A percentile compares a stretch with the other conserved stretches of the same genome.
phyloP scores from a whole-genome alignment of 2,888 invertebrate species.

The Teinopalpus imperialis region DNA sequence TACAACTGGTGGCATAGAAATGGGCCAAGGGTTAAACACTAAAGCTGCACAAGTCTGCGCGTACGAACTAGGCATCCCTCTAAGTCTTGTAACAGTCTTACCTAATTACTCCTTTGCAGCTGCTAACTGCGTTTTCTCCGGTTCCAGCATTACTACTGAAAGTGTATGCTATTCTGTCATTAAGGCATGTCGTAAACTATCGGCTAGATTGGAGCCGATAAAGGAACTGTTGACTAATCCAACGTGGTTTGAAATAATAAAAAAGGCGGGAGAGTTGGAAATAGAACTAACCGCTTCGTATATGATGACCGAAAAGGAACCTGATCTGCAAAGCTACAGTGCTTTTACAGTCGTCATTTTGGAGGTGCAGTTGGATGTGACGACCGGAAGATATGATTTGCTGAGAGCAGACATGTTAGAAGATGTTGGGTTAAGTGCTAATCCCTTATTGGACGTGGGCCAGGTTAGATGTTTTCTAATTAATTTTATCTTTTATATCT shows the following conservation, averaged over 20 bases:
- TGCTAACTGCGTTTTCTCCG: constrained; percentile 84
- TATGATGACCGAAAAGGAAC: constrained; percentile 80
- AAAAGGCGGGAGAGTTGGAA: constrained; percentile 73
- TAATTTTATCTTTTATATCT: neutral
- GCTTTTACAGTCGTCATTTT: constrained; percentile 83
- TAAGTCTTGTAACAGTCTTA: constrained; percentile 83
- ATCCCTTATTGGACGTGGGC: constrained; percentile 85
- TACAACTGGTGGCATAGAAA: constrained; percentile 86
- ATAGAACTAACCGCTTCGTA: constrained; percentile 83
- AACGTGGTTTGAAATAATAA: constrained; percentile 82
- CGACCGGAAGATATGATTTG: constrained; percentile 85
- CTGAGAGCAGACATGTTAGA: constrained; percentile 84
- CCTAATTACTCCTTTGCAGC: constrained; percentile 80
- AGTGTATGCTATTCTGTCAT: constrained; percentile 79
- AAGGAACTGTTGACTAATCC: constrained; percentile 68
- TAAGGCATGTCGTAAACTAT: constrained; percentile 82
- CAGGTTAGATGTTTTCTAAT: constrained; percentile 70
- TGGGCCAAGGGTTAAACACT: constrained; percentile 91
- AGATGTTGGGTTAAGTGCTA: constrained; percentile 85
- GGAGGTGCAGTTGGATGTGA: constrained; percentile 86
- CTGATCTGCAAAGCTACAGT: constrained; percentile 73
- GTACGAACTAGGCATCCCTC: constrained; percentile 85
- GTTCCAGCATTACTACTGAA: constrained; percentile 86
- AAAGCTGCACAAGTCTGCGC: constrained; percentile 91
- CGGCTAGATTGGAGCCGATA: constrained; percentile 80